phyloP scores from a whole-genome alignment of 1,140 invertebrate genomes.

The Tribolium castaneum region DNA sequence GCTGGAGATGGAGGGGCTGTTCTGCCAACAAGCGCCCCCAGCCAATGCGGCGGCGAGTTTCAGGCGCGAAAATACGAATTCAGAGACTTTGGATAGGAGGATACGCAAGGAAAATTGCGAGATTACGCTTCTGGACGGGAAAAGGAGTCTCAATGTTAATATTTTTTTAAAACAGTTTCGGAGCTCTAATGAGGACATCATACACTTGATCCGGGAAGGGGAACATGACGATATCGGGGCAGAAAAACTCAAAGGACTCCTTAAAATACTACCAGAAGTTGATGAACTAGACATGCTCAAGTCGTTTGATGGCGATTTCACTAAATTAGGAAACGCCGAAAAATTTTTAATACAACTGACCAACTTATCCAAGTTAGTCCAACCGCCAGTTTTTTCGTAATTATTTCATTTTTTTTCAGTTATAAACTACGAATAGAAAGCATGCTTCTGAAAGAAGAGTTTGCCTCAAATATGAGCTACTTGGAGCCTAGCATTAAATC shows the following conservation, averaged over 20 bases:
- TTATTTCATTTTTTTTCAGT: constrained; percentile 68
- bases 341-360: constrained; percentile 91
- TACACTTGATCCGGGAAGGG: constrained; percentile 86
- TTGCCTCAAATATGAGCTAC: constrained; percentile 90
- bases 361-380: constrained; percentile 80
- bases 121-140: constrained; percentile 92
- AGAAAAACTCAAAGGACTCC: constrained; percentile 89
- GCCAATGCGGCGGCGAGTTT: constrained; percentile 70
- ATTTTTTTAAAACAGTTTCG: constrained; percentile 98
- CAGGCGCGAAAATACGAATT: constrained; percentile 62
- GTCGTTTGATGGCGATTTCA: constrained; percentile 84
- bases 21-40: constrained; percentile 83
- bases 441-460: constrained; percentile 97
- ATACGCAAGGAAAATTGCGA: constrained; percentile 78
- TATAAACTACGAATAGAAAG: constrained; percentile 94
- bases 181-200: constrained; percentile 91
- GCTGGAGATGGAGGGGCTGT: constrained; percentile 91
- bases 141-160: constrained; percentile 95
- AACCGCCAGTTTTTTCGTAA: background rate
- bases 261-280: constrained; percentile 92
- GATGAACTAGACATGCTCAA: constrained; percentile 94
- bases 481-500: constrained; percentile 93
- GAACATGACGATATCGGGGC: constrained; percentile 90
- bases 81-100: constrained; percentile 67
- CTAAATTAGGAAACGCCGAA: constrained; percentile 89